A percentile compares a stretch with the other conserved stretches of the same genome.
Evolutionary conservation across 1,140 invertebrate species (phyloP).

Genomic region (Papilio xuthus): DNA sequence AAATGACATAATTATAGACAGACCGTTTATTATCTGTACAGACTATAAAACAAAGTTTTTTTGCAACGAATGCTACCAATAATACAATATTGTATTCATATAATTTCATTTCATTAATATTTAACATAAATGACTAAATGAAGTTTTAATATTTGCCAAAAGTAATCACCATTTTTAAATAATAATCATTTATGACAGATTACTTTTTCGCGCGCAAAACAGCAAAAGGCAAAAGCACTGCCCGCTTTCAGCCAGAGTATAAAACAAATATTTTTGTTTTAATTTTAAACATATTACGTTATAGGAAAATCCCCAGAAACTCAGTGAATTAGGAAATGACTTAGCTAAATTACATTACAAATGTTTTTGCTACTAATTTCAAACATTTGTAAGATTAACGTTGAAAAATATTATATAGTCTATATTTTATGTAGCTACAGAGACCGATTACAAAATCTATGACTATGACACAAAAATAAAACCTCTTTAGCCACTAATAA

Average conservation of each 20-base stretch:
- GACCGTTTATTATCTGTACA: background rate
- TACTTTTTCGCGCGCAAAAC: background rate
- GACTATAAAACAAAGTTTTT: background rate
- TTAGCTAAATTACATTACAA: background rate
- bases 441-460: no score
- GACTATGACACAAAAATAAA: no score
- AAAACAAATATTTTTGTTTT: background rate
- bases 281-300: background rate
- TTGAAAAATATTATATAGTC: background rate
- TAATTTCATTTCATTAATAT: no score
- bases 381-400: background rate
- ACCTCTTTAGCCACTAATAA: no score
- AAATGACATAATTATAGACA: background rate
- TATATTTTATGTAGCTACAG: background rate
- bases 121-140: no score
- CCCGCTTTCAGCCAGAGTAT: background rate
- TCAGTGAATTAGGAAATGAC: background rate
- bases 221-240: background rate
- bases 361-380: background rate
- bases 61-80: no score
- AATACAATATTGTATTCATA: background rate
- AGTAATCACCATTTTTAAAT: background rate
- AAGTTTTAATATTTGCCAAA: background rate
- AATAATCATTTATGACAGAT: background rate
- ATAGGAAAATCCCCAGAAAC: background rate